Conservation (phyloP, 2,113 vertebrate species). For the Heterocephalus glaber region DNA sequence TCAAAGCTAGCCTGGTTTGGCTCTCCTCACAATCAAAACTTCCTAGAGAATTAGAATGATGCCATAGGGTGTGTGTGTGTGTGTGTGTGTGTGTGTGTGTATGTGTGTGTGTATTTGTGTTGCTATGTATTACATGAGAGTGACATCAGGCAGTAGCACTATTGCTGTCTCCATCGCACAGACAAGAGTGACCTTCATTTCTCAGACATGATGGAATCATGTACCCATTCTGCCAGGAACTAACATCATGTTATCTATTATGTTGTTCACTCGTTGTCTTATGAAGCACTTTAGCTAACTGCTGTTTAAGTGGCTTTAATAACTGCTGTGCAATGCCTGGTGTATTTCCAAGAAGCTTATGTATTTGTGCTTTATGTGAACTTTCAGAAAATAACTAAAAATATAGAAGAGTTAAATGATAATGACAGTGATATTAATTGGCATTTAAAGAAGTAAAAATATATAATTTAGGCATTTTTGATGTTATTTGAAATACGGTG, state of each 20-base stretch:
- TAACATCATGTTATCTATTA: constrained; percentile 65
- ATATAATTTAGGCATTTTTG: constrained; percentile 22
- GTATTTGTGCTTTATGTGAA: constrained; percentile 13
- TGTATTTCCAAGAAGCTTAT: constrained; percentile 34
- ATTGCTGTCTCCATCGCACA: constrained; percentile 56
- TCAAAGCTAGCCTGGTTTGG: constrained; percentile 75
- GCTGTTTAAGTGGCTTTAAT: constrained; percentile 39
- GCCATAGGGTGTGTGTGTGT: constrained; percentile 38
- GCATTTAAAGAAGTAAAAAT: constrained; percentile 11
- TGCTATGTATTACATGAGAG: constrained; percentile 63
- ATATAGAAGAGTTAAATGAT: constrained; percentile 10
- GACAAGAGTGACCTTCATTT: constrained; percentile 75
- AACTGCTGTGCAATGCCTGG: constrained; percentile 2
- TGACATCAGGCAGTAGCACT: constrained; percentile 69
- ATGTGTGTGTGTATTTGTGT: not conserved
- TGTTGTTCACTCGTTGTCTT: constrained; percentile 49
- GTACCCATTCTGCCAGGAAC: constrained; percentile 64
- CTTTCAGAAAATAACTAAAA: constrained; percentile 45
- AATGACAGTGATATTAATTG: not conserved
- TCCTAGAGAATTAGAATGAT: constrained; percentile 74
- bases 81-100: constrained; percentile 22
- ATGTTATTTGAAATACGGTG: constrained; percentile 17
- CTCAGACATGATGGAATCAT: constrained; percentile 67
- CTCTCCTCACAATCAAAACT: constrained; percentile 76
- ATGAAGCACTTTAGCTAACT: constrained; percentile 59